phyloP scores from a whole-genome alignment of 2,888 invertebrate genomes.

The Dicranocentrus wangi region DNA sequence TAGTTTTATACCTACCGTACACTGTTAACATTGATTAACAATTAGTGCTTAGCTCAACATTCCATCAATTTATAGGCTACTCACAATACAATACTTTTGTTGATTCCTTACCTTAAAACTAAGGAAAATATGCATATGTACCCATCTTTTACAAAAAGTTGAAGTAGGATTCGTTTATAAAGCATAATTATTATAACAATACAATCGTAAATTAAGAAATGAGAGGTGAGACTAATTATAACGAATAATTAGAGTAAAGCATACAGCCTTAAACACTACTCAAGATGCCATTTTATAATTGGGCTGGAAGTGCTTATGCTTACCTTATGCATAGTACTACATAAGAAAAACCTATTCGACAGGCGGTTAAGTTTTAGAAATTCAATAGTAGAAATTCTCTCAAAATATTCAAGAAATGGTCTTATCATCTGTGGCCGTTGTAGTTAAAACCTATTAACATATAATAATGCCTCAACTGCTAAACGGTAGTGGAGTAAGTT shows the following conservation, averaged over 20 bases:
- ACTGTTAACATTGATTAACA: constrained; percentile 48
- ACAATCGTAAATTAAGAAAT: constrained; percentile 40
- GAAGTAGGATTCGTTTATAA: constrained; percentile 17
- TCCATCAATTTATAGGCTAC: constrained; percentile 39
- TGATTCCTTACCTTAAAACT: constrained; percentile 27
- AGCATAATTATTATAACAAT: constrained; percentile 21
- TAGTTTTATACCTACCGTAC: constrained; percentile 42
- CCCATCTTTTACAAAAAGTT: constrained; percentile 41
- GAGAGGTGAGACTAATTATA: constrained; percentile 34
- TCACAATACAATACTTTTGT: constrained; percentile 57
- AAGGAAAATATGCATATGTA: constrained; percentile 35
- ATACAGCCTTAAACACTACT: constrained; percentile 35
- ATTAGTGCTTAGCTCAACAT: constrained; percentile 43
- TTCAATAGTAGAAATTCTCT: constrained; percentile 27
- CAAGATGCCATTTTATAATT: constrained; percentile 31
- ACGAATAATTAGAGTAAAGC: constrained; percentile 44
- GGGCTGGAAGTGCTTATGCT: constrained; percentile 6
- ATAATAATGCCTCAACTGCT: not conserved
- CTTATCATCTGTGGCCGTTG: constrained; percentile 1
- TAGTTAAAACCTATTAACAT: constrained; percentile 21
- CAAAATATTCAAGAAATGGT: constrained; percentile 27
- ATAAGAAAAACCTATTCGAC: constrained; percentile 26
- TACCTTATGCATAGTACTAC: constrained; percentile 13
- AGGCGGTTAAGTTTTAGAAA: constrained; percentile 17
- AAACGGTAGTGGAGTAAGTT: constrained; percentile 19